These are phyloP conservation scores for Isaurus tuberculatus DNA, from an alignment of 92 coral and sea anemone genomes.

Conservation along the genomic window DNA sequence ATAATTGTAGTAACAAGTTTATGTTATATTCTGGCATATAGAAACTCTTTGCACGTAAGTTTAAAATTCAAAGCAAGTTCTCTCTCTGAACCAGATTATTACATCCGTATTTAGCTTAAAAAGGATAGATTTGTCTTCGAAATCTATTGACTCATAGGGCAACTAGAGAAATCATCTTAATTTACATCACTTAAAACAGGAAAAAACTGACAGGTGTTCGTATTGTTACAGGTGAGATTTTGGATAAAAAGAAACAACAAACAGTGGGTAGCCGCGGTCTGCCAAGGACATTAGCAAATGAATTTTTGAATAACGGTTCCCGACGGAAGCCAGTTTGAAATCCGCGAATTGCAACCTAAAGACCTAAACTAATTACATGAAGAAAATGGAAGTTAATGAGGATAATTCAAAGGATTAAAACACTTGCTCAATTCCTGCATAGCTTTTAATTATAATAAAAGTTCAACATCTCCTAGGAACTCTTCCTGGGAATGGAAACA, in stretches of 20 bases:
- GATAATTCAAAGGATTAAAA: neutral
- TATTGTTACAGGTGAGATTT: conserved; percentile 9
- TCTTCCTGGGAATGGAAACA: conserved; percentile 4
- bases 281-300: neutral
- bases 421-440: neutral
- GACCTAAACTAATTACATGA: neutral
- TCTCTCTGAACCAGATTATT: neutral
- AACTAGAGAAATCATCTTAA: conserved; percentile 1
- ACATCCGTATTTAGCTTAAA: neutral
- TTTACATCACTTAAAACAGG: conserved; percentile 11
- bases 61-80: neutral
- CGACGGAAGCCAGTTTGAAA: neutral
- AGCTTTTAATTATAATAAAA: neutral
- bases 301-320: neutral
- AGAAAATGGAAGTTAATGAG: neutral
- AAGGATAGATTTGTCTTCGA: neutral
- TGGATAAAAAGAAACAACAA: conserved; percentile 18
- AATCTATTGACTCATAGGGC: neutral
- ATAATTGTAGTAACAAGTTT: neutral
- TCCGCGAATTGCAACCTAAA: neutral
- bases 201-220: conserved; percentile 30
- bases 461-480: neutral
- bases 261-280: neutral
- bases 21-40: neutral
- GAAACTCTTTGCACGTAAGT: neutral